phyloP scores from a whole-genome alignment of 2,888 invertebrate genomes.

The Oithona nana region DNA sequence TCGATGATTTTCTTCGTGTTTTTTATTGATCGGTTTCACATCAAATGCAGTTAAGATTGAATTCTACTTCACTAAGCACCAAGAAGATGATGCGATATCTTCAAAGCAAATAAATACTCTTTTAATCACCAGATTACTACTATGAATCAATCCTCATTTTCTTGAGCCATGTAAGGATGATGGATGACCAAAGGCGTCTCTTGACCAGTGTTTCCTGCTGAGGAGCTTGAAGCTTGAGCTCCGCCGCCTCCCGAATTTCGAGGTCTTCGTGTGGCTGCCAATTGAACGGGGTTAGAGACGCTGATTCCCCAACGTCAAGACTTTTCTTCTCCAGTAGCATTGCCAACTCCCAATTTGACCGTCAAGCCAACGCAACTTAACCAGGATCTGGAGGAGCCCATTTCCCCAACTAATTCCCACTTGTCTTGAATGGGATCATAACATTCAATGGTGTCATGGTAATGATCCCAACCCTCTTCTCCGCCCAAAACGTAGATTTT shows the following conservation, averaged over 20 bases:
- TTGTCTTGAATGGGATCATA: constrained; percentile 25
- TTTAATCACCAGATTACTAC: no score
- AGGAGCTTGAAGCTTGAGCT: no score
- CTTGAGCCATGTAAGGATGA: neutral
- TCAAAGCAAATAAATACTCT: no score
- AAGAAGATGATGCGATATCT: no score
- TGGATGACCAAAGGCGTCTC: neutral
- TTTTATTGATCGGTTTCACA: no score
- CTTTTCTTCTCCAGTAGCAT: neutral
- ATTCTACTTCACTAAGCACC: no score
- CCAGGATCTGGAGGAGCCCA: constrained; percentile 33
- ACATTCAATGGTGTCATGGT: constrained; percentile 33
- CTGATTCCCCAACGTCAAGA: neutral
- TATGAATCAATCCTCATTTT: no score
- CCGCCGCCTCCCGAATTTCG: no score
- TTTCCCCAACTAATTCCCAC: constrained; percentile 32
- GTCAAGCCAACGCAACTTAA: constrained; percentile 31
- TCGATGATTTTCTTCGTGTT: no score
- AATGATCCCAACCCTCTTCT: constrained; percentile 33
- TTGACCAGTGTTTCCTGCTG: neutral
- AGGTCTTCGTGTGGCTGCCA: neutral
- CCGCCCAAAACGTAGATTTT: constrained; percentile 33
- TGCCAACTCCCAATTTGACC: constrained; percentile 20
- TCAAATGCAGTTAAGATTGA: no score
- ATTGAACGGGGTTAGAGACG: neutral